Evolutionary conservation across 2,888 invertebrate genomes (phyloP).

Genomic region (Dicyrtoma fusca): DNA sequence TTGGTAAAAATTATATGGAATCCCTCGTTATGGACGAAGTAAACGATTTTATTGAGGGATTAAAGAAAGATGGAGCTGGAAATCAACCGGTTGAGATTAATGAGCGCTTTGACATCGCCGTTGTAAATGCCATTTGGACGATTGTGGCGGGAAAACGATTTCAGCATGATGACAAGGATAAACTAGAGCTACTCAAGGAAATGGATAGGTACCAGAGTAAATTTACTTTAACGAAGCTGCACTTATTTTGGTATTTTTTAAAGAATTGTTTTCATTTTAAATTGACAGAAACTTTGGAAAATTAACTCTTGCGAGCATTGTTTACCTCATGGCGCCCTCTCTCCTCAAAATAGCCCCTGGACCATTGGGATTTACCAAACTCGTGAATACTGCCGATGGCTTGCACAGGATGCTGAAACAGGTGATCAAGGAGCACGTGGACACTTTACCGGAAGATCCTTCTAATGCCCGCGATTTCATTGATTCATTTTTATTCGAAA

Average conservation of each 20-base stretch:
- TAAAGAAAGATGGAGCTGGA: neutral
- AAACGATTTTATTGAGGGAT: neutral
- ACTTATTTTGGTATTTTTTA: too few species aligned
- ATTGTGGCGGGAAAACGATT: conserved; percentile 12
- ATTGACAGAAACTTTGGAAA: conserved; percentile 15
- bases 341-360: conserved; percentile 10
- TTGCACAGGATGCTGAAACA: conserved; percentile 20
- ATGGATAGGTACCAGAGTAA: neutral
- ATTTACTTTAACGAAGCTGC: too few species aligned
- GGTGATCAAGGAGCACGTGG: conserved; percentile 17
- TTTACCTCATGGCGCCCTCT: conserved; percentile 14
- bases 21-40: conserved; percentile 8
- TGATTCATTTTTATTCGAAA: conserved; percentile 45
- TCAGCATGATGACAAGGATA: conserved; percentile 5
- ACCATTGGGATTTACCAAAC: conserved; percentile 3
- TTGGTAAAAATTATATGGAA: conserved; percentile 14
- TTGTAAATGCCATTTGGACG: neutral
- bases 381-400: neutral
- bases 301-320: neutral
- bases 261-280: too few species aligned
- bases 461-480: conserved; percentile 44
- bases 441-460: conserved; percentile 13
- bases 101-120: neutral
- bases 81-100: neutral
- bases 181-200: neutral